Evolutionary conservation across 2,797 vertebrate species (phyloP).

Genomic region (Esox lucius): DNA sequence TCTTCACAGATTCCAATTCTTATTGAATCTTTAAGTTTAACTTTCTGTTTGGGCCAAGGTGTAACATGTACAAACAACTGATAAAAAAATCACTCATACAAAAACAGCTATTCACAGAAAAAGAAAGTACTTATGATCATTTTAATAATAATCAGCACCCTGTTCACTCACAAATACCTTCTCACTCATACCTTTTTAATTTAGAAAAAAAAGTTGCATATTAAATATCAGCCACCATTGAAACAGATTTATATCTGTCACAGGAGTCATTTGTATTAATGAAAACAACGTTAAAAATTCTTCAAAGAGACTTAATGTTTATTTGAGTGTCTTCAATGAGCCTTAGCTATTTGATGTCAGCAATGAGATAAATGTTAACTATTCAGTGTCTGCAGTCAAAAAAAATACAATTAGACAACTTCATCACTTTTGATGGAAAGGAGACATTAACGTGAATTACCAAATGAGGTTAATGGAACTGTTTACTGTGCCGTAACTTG

Average conservation of each 20-base stretch:
- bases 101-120: background rate
- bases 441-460: slow-evolving; percentile 58
- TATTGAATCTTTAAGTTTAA: background rate
- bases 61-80: background rate
- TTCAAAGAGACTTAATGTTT: slow-evolving; percentile 39
- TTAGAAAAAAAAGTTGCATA: background rate
- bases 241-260: background rate
- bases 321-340: slow-evolving; percentile 14
- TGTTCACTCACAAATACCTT: background rate
- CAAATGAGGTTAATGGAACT: slow-evolving; percentile 53
- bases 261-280: background rate
- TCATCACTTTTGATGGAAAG: slow-evolving; percentile 18
- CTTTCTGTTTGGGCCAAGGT: background rate
- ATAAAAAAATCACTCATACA: background rate
- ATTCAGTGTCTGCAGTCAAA: slow-evolving; percentile 39
- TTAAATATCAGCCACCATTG: background rate
- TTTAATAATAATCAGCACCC: background rate
- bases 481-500: slow-evolving; percentile 71
- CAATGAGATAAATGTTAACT: slow-evolving; percentile 35
- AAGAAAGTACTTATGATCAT: background rate
- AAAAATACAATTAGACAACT: slow-evolving; percentile 20
- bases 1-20: too few relatives aligned
- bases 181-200: background rate
- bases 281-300: background rate
- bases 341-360: slow-evolving; percentile 30